Percentiles rank a stretch among this genome's conserved stretches.
phyloP scores from a whole-genome alignment of 2,113 vertebrate species.

The Bungarus multicinctus region DNA sequence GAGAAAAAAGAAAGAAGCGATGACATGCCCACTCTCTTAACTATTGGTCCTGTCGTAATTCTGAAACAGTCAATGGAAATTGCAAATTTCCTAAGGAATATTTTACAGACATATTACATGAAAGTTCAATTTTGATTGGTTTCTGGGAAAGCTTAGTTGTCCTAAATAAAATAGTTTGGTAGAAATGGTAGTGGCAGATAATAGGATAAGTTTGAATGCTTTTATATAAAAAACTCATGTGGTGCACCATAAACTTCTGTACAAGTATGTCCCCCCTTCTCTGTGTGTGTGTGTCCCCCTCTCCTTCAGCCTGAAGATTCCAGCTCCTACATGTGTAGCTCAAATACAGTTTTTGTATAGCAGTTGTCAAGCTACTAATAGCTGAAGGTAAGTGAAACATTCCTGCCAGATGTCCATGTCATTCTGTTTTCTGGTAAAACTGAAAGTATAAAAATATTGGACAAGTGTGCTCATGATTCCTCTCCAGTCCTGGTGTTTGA shows the following conservation, averaged over 20 bases:
- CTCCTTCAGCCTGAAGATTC: background rate
- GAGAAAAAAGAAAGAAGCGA: no score
- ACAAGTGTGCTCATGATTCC: background rate
- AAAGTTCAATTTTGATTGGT: background rate
- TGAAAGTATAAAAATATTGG: background rate
- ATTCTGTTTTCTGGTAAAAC: background rate
- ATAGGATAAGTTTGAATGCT: background rate
- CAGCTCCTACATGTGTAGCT: background rate
- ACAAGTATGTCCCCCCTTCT: background rate
- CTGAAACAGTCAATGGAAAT: background rate
- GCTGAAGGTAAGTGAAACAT: background rate
- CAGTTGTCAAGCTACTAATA: background rate
- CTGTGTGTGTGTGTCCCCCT: background rate
- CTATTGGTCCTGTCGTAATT: background rate
- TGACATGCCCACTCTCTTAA: background rate
- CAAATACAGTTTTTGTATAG: background rate
- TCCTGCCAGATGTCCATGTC: background rate
- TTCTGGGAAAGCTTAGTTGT: background rate
- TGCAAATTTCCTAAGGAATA: background rate
- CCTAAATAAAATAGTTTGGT: background rate
- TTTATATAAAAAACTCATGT: background rate
- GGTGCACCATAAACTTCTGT: background rate
- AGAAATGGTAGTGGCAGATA: background rate
- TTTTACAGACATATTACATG: background rate
- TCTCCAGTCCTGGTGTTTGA: background rate